Evolutionary conservation across 2,888 invertebrate genomes (phyloP).

Genomic region (Cantharis rufa): DNA sequence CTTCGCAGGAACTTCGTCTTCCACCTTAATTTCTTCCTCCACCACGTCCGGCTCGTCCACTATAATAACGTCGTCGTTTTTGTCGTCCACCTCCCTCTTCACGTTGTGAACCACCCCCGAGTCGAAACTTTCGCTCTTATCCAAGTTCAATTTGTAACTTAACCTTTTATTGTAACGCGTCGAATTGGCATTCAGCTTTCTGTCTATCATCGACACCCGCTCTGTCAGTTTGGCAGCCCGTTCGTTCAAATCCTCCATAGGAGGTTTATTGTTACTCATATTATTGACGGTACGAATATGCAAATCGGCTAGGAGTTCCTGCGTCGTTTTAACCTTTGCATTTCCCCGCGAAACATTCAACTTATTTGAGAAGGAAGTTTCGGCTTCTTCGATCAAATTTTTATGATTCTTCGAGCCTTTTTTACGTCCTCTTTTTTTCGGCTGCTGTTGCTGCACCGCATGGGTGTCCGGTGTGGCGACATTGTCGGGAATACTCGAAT

Average conservation of each 20-base stretch:
- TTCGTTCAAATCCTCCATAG: slow-evolving; percentile 52
- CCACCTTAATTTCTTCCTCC: slow-evolving; percentile 38
- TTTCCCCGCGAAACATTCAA: slow-evolving; percentile 63
- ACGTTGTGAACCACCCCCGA: slow-evolving; percentile 51
- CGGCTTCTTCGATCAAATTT: slow-evolving; percentile 58
- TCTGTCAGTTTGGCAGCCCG: slow-evolving; percentile 54
- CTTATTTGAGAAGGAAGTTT: slow-evolving; percentile 61
- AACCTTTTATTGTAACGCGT: slow-evolving; percentile 45
- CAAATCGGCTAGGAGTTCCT: slow-evolving; percentile 78
- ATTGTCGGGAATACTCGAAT: slow-evolving; percentile 59
- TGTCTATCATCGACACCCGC: slow-evolving; percentile 53
- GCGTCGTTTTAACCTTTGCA: slow-evolving; percentile 75
- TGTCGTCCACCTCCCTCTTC: slow-evolving; percentile 34
- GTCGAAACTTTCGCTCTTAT: slow-evolving; percentile 41
- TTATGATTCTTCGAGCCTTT: slow-evolving; percentile 63
- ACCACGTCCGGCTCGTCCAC: slow-evolving; percentile 37
- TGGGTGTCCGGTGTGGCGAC: slow-evolving; percentile 46
- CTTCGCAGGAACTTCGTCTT: neutral
- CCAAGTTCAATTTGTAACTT: slow-evolving; percentile 3
- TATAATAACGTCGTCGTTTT: slow-evolving; percentile 38
- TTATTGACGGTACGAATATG: slow-evolving; percentile 53
- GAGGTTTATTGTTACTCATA: slow-evolving; percentile 35
- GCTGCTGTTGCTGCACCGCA: slow-evolving; percentile 50
- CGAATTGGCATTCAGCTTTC: slow-evolving; percentile 52
- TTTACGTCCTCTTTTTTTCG: slow-evolving; percentile 64